Conservation (phyloP, 2,113 vertebrate genomes). For the Electrona antarctica region DNA sequence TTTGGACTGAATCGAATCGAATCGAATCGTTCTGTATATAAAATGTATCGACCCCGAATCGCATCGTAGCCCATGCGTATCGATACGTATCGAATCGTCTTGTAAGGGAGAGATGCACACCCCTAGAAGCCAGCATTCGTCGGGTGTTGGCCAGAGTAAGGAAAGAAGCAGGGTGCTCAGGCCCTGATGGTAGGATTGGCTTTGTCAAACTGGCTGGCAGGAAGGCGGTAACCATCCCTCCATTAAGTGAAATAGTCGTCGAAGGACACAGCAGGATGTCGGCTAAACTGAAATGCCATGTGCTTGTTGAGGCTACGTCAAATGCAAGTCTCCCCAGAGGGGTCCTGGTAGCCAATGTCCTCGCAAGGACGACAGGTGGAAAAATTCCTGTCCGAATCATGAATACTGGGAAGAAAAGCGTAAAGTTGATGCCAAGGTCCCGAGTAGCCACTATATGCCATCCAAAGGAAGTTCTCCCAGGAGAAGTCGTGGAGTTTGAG, state of each 20-base stretch:
- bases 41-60: too few species aligned
- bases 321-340: background rate
- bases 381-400: background rate
- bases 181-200: conserved; percentile 1
- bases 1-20: too few species aligned
- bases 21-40: too few species aligned
- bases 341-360: conserved; percentile 1
- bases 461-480: too few species aligned
- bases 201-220: background rate
- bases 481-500: background rate
- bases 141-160: background rate
- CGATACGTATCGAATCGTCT: too few species aligned
- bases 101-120: too few species aligned
- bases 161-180: background rate
- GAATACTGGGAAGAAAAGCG: background rate
- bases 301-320: background rate
- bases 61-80: too few species aligned
- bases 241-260: background rate
- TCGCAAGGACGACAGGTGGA: background rate
- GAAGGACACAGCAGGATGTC: background rate
- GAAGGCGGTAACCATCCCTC: too few species aligned
- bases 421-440: background rate
- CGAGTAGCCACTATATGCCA: too few species aligned
- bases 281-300: background rate
- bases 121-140: too few species aligned